Evolutionary conservation across 1,140 invertebrate genomes (phyloP).

Genomic region (Diuraphis noxia): DNA sequence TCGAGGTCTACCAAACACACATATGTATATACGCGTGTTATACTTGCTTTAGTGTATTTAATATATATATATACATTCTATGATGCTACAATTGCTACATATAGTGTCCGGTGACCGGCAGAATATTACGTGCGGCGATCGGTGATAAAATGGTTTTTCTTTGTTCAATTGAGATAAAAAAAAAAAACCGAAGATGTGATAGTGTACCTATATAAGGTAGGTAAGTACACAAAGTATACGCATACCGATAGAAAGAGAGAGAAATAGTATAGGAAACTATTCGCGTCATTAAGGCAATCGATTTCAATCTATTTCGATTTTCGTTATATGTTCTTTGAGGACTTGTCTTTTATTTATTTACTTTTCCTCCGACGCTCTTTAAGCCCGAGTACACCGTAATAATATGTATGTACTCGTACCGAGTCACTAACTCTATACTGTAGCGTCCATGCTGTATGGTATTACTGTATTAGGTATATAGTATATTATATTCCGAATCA

Average conservation of each 20-base stretch:
- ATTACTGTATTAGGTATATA: neutral
- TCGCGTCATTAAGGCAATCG: conserved; percentile 16
- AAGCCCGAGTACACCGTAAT: neutral
- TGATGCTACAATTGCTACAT: too few species aligned
- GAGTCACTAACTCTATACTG: neutral
- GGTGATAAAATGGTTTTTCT: neutral
- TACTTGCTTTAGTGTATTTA: neutral
- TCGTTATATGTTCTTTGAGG: neutral
- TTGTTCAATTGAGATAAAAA: neutral
- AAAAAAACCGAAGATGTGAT: neutral
- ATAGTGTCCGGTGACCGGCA: neutral
- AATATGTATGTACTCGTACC: neutral
- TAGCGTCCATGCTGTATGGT: neutral
- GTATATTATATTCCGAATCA: neutral
- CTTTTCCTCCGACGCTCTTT: neutral
- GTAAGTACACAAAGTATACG: neutral
- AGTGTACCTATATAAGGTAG: neutral
- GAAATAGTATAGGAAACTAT: neutral
- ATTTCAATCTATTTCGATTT: conserved; percentile 38
- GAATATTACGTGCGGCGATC: conserved; percentile 4
- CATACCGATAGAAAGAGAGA: neutral
- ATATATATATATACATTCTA: neutral
- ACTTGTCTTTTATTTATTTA: neutral
- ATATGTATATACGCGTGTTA: neutral
- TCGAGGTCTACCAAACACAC: neutral